A percentile compares a stretch with the other conserved stretches of the same genome.
phyloP scores from a whole-genome alignment of 2,113 vertebrate genomes.

The Oxyura jamaicensis region DNA sequence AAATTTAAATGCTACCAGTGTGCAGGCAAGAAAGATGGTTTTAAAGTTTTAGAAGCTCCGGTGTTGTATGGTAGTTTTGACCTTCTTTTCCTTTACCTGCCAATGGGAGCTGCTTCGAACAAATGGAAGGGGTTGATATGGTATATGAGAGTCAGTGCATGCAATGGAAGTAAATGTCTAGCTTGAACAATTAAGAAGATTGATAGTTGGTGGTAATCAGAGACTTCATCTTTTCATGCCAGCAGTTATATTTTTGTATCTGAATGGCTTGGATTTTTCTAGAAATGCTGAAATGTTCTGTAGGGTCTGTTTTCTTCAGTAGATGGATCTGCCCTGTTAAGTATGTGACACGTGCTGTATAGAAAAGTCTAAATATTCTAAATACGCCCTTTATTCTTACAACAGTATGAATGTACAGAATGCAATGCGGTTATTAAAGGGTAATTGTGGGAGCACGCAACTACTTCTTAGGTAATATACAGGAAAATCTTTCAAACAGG shows the following conservation, averaged over 20 bases:
- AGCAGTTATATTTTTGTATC: neutral
- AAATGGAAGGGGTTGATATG: neutral
- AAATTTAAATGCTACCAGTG: neutral
- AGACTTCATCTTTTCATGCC: neutral
- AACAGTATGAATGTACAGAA: neutral
- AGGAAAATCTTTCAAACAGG: neutral
- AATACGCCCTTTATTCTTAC: neutral
- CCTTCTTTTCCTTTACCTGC: neutral
- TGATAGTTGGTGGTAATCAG: neutral
- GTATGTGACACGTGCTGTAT: neutral
- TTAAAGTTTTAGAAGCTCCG: slow-evolving; percentile 7
- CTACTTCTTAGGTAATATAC: neutral
- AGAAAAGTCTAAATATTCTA: neutral
- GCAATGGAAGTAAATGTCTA: neutral
- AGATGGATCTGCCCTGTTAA: neutral
- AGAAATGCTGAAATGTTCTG: neutral
- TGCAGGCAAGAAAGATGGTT: neutral
- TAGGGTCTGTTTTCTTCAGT: neutral
- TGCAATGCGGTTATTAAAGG: neutral
- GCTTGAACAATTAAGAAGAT: neutral
- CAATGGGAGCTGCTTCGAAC: neutral
- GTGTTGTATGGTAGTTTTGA: neutral
- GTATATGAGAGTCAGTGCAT: neutral
- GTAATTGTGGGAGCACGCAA: neutral
- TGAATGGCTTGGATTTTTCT: neutral